Base-by-base conservation (phyloP, 2,113 vertebrate genomes). In the Origma solitaria region DNA sequence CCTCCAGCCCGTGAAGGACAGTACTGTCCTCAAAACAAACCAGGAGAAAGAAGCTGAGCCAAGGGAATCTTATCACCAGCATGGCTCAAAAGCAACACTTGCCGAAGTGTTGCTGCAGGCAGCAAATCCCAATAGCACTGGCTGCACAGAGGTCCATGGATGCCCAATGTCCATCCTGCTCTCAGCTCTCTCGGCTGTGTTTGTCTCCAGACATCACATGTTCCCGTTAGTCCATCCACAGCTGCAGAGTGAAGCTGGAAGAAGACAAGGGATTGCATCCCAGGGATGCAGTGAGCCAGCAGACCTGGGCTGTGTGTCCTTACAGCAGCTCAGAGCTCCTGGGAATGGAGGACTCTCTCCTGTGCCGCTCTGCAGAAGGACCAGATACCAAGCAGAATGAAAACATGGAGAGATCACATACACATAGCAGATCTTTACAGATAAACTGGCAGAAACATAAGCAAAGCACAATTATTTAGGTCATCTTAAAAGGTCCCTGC, bases 81-180 rank as follows among this genome's bases (percentile, higher is more conserved):
- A 13, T 3, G 18, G 35, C 15, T 56, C 24, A 15, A 35, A 50
- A 47, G 40, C 16, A 38, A 4, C 17, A 5, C 21, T 9, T 47
- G 40, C 22, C 60, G 45, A 35, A 44, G 35, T 2, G 15, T 13
- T 20, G 3, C 2, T 40, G 18, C 37, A 35, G 53, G 13, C 4
- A 10, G 44, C 1, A 4, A n/a, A 8, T 4, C 2, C 15, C 7
- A 7, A 20, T 1, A 10, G 25, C 65, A 42, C 13, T 1, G 7
- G 37, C 24, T 11, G 8, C 60, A 2, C 60, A 20, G 40, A 31
- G 42, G 9, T 8, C 30, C 6, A 1, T 11, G 38, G 17, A 6
- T 42, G 69, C 3, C 30, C 38, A 8, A 4, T 7, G 38, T 27
- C 37, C 37, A 2, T 6, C 54, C 66, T 42, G 54, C 54, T 21